Conservation (phyloP, 2,113 vertebrate genomes). For the Procapra przewalskii region DNA sequence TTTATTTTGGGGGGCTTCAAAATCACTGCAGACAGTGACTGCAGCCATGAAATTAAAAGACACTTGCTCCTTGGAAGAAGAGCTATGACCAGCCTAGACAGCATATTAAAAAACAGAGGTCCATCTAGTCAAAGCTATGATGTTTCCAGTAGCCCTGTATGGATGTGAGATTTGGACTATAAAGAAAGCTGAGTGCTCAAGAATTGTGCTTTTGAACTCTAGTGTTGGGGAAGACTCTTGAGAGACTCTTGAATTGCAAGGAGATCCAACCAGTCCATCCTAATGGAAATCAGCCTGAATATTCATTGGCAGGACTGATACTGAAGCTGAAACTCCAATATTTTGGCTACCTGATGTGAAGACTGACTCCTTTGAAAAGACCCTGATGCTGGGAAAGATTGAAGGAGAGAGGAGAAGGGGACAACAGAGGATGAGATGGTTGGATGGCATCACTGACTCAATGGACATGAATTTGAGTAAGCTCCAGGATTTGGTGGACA, state of each 20-base stretch:
- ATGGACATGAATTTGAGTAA: background rate
- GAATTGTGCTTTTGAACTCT: background rate
- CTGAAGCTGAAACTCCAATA: background rate
- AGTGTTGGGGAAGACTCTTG: background rate
- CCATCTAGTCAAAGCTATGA: background rate
- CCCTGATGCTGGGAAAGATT: background rate
- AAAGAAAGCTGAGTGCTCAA: background rate
- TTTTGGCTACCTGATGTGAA: background rate
- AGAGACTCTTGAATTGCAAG: background rate
- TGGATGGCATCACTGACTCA: background rate
- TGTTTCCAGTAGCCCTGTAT: background rate
- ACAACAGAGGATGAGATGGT: background rate
- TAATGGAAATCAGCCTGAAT: background rate
- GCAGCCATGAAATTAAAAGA: background rate
- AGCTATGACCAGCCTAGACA: background rate
- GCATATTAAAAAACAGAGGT: background rate
- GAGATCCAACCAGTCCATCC: background rate
- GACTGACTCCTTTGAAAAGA: background rate
- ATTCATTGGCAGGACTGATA: background rate
- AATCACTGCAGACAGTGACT: background rate
- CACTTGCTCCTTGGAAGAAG: background rate
- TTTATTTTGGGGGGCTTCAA: background rate
- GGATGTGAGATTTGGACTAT: background rate
- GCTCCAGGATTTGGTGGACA: background rate
- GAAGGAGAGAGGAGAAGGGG: background rate